A percentile compares a stretch with the other conserved stretches of the same genome.
phyloP scores from a whole-genome alignment of 2,888 invertebrate species.

The Sarcophaga subvicina region DNA sequence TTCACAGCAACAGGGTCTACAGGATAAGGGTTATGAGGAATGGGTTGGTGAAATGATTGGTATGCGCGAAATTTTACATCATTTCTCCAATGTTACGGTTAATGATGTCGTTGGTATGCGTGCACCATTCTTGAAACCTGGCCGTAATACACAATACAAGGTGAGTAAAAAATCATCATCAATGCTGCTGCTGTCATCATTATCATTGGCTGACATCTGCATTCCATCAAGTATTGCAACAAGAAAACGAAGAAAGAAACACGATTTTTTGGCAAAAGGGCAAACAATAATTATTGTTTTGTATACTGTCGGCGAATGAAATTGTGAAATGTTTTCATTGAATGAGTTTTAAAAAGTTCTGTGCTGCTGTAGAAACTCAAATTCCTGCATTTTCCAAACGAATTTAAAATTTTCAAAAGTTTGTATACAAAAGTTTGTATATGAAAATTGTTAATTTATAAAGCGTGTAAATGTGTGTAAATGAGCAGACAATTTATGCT shows the following conservation, averaged over 20 bases:
- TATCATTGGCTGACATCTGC: background rate
- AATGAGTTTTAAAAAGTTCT: background rate
- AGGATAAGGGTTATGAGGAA: slow-evolving; percentile 95
- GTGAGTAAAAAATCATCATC: slow-evolving; percentile 80
- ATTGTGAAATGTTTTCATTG: background rate
- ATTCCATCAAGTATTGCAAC: background rate
- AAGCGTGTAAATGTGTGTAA: background rate
- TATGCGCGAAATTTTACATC: slow-evolving; percentile 92
- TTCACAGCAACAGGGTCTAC: slow-evolving; percentile 90
- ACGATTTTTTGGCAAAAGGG: background rate
- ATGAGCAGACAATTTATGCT: background rate
- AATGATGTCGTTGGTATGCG: slow-evolving; percentile 93
- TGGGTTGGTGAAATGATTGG: slow-evolving; percentile 98
- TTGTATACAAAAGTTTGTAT: too few species aligned
- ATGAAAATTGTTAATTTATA: background rate
- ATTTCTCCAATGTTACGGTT: slow-evolving; percentile 91
- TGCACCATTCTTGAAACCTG: slow-evolving; percentile 95
- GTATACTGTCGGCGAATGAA: background rate
- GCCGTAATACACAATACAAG: slow-evolving; percentile 95
- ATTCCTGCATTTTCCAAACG: background rate
- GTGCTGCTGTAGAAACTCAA: background rate
- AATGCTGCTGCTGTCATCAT: background rate
- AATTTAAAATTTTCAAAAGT: background rate
- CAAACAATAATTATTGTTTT: background rate
- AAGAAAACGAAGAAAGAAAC: background rate